These are phyloP conservation scores for Ceraclea dissimilis DNA, from an alignment of 2,888 invertebrate genomes.

Conservation along the genomic window DNA sequence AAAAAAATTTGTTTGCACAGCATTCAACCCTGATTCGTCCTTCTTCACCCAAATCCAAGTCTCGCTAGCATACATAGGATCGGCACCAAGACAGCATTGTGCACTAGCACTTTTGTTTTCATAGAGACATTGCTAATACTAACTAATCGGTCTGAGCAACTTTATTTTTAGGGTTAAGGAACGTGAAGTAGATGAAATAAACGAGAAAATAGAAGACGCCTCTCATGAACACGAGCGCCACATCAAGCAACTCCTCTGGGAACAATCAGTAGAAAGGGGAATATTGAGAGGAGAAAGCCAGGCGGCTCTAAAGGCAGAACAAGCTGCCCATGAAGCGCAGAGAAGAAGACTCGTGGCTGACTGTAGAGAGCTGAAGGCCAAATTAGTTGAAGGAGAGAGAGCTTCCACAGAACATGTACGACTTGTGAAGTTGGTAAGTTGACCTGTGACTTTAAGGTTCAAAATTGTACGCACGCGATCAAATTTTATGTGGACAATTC, in stretches of 20 bases:
- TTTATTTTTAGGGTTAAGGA: slow-evolving; percentile 30
- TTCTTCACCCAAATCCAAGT: too few species aligned
- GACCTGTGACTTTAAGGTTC: not conserved
- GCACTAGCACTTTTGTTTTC: too few species aligned
- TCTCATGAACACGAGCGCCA: slow-evolving; percentile 85
- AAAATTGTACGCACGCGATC: too few species aligned
- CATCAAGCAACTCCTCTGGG: slow-evolving; percentile 87
- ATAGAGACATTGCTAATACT: too few species aligned
- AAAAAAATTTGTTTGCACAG: too few species aligned
- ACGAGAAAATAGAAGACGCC: slow-evolving; percentile 83
- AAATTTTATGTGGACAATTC: not conserved
- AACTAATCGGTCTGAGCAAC: too few species aligned
- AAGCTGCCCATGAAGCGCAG: slow-evolving; percentile 72
- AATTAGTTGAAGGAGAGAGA: slow-evolving; percentile 60
- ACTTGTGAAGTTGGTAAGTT: slow-evolving; percentile 56
- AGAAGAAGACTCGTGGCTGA: slow-evolving; percentile 71
- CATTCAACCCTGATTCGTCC: too few species aligned
- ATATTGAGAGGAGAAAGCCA: slow-evolving; percentile 79
- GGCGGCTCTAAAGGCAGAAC: slow-evolving; percentile 72
- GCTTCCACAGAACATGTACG: slow-evolving; percentile 67
- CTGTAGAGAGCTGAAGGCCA: slow-evolving; percentile 58
- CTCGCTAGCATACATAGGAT: too few species aligned
- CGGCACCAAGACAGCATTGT: too few species aligned
- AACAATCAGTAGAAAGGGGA: slow-evolving; percentile 78
- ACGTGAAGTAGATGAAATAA: slow-evolving; percentile 68